phyloP scores from a whole-genome alignment of 2,888 invertebrate genomes.

The Dicycla oo region DNA sequence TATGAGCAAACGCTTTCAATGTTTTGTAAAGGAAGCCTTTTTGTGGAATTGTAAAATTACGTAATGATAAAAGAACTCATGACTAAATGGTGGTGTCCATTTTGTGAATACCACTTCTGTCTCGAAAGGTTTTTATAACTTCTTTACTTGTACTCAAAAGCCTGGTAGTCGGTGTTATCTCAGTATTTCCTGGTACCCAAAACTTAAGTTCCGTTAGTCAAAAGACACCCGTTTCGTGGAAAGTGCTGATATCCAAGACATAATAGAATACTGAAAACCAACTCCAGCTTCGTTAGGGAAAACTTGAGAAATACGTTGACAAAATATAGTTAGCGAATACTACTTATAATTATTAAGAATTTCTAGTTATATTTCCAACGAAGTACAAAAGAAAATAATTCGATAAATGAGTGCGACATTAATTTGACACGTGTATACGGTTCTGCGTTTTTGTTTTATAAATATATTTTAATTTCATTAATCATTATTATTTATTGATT shows the following conservation, averaged over 20 bases:
- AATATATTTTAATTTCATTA: too few species aligned
- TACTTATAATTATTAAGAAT: not conserved
- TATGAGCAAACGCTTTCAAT: constrained; percentile 5
- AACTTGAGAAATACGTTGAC: not conserved
- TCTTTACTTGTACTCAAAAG: not conserved
- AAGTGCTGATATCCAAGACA: not conserved
- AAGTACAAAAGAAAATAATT: not conserved
- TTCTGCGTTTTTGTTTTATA: too few species aligned
- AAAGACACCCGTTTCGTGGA: not conserved
- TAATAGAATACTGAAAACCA: not conserved
- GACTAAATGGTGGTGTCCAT: not conserved
- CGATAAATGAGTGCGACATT: constrained; percentile 9
- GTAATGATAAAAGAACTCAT: constrained; percentile 4
- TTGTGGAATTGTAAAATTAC: not conserved
- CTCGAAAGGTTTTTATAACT: not conserved
- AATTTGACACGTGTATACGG: too few species aligned
- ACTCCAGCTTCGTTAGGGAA: not conserved
- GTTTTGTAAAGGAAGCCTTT: constrained; percentile 4
- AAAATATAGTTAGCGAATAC: not conserved
- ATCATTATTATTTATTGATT: too few species aligned
- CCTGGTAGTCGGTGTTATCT: not conserved
- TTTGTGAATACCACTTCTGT: not conserved
- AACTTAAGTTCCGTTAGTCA: not conserved
- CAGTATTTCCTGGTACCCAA: not conserved
- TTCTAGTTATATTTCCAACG: not conserved